phyloP scores from a whole-genome alignment of 2,113 vertebrate genomes.

The Entelurus aequoreus region DNA sequence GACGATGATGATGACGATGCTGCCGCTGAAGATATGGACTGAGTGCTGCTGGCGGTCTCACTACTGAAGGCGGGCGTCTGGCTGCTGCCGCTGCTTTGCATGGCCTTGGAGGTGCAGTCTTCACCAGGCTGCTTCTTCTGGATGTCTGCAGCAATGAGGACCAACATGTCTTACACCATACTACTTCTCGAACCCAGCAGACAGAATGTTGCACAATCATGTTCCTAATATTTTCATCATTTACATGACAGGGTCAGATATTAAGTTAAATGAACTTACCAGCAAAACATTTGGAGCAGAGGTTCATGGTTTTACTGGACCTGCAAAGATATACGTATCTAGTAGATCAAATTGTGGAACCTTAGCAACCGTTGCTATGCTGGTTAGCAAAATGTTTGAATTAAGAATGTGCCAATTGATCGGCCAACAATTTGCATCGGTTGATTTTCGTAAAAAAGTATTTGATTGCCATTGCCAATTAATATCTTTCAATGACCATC shows the following conservation, averaged over 20 bases:
- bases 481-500: too few species aligned
- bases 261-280: conserved; percentile 77
- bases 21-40: conserved; percentile 66
- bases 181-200: not conserved
- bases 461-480: too few species aligned
- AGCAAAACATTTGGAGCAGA: conserved; percentile 98
- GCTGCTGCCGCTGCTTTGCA: conserved; percentile 83
- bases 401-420: too few species aligned
- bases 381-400: too few species aligned
- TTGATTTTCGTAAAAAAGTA: too few species aligned
- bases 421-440: too few species aligned
- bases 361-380: too few species aligned
- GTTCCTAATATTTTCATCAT: too few species aligned
- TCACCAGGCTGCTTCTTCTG: conserved; percentile 90
- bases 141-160: conserved; percentile 71
- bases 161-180: not conserved
- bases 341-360: not conserved
- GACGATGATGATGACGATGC: conserved; percentile 42
- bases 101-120: conserved; percentile 83
- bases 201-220: too few species aligned
- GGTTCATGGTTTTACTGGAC: conserved; percentile 99
- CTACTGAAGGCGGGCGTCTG: conserved; percentile 83
- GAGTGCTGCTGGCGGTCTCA: conserved; percentile 81
- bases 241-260: too few species aligned
- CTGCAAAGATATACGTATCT: conserved; percentile 57